Base-by-base conservation (phyloP, 2,797 vertebrate genomes). In the Rhinella marina region DNA sequence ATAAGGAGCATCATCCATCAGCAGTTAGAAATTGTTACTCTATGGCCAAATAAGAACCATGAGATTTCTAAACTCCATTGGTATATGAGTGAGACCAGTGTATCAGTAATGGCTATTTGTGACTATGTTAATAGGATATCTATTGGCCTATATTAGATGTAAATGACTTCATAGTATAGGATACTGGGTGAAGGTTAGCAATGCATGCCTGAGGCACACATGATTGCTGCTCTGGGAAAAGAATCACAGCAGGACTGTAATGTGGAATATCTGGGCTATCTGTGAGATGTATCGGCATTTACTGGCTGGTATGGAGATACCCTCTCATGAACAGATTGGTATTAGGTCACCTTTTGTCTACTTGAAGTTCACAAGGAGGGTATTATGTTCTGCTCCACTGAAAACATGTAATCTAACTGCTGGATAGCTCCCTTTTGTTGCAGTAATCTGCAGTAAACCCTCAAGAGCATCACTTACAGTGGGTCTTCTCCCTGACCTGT, bases 351-450 rank as follows among this genome's bases (percentile, higher is more conserved):
- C 14, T 75, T 50, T 50, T 75, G 21, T 10, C 21, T 50, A 23
- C n/a, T 29, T 14, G 7, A 70, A 17, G 27, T 70, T 75, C 4
- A 50, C 72, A 75, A 23, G 11, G 72, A n/a, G 17, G 70, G 3
- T 73, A 11, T 48, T 75, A 48, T 75, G 41, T 21, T 41, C 41
- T 73, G 29, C 41, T 50, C 9, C 23, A 6, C 2, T 73, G 19
- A 4, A 73, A 48, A 48, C 70, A 41, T 21, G 29, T 19, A 21
- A 3, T 32, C 1, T 59, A 19, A 21, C 11, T 81, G 41, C 56
- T 82, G 80, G 80, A 82, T n/a, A 82, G 80, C 59, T 82, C 80
- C 61, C 16, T 66, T 41, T 48, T 25, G 41, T 13, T 23, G 11
- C 41, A 52, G 23, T 50, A 11, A 52, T 4, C 7, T 73, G 10